These are phyloP conservation scores for Zaprionus lachaisei DNA, from an alignment of 1,140 invertebrate genomes.

Conservation along the genomic window DNA sequence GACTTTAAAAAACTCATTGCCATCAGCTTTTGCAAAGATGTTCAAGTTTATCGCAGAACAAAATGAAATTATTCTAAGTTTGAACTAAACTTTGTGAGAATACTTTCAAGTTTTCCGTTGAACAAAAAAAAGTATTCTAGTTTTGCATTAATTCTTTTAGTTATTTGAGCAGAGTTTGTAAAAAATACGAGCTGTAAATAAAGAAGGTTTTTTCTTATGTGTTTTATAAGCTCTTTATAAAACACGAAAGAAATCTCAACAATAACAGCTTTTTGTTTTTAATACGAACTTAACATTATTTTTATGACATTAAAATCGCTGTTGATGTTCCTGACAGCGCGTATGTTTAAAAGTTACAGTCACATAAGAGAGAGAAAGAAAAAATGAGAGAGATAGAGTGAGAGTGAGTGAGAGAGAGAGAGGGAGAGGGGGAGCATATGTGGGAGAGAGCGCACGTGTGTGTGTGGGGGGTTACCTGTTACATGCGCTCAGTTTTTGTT, in stretches of 20 bases:
- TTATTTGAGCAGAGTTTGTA: not conserved
- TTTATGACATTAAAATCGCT: constrained; percentile 74
- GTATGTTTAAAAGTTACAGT: constrained; percentile 26
- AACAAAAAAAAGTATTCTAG: no score
- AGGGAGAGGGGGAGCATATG: not conserved
- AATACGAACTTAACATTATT: constrained; percentile 66
- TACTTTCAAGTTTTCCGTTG: not conserved
- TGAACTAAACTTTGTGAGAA: not conserved
- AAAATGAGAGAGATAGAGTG: not conserved
- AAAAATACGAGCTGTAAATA: constrained; percentile 8
- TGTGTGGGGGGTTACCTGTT: constrained; percentile 64
- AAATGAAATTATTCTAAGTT: not conserved
- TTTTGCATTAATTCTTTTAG: not conserved
- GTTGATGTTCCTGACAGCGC: constrained; percentile 59
- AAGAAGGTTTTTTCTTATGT: constrained; percentile 4
- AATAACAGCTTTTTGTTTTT: constrained; percentile 42
- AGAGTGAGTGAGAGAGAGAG: constrained; percentile 8
- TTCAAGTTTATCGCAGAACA: not conserved
- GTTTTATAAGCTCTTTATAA: constrained; percentile 11
- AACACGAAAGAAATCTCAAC: constrained; percentile 27
- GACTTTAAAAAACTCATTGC: not conserved
- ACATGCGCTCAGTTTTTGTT: constrained; percentile 47
- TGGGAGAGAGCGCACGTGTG: not conserved
- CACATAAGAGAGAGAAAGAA: constrained; percentile 26
- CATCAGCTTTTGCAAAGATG: not conserved